phyloP scores from a whole-genome alignment of 2,888 invertebrate genomes.

The Pollenia amentaria region DNA sequence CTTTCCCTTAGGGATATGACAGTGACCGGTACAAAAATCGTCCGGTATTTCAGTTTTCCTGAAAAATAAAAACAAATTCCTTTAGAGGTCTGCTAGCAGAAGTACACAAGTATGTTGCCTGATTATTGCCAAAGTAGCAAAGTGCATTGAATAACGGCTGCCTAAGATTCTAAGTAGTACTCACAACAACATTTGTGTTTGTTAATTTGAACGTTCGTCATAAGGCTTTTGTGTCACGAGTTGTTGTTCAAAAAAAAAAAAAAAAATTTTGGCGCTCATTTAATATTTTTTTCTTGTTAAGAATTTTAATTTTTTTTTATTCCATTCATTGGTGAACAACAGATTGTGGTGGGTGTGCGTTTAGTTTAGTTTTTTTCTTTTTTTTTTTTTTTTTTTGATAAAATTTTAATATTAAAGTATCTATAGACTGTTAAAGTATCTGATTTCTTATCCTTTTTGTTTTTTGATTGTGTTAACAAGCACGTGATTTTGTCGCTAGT shows the following conservation, averaged over 20 bases:
- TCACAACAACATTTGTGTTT: not conserved
- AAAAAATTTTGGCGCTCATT: slow-evolving; percentile 62
- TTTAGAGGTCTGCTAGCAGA: not conserved
- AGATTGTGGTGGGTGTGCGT: slow-evolving; percentile 69
- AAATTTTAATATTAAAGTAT: slow-evolving; percentile 26
- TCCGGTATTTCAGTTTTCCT: not conserved
- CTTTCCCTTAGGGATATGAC: too few relatives aligned
- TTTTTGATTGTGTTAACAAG: slow-evolving; percentile 51
- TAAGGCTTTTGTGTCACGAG: slow-evolving; percentile 60
- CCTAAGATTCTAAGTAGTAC: not conserved
- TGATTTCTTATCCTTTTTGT: slow-evolving; percentile 68
- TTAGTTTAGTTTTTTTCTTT: not conserved
- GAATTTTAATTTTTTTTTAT: slow-evolving; percentile 18
- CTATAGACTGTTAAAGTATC: slow-evolving; percentile 54
- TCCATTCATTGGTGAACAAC: slow-evolving; percentile 21
- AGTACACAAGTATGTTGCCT: not conserved
- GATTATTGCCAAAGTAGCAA: slow-evolving; percentile 4
- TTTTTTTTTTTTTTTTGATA: slow-evolving; percentile 17
- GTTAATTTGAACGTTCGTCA: slow-evolving; percentile 2
- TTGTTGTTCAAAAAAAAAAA: slow-evolving; percentile 19
- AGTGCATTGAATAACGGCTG: slow-evolving; percentile 61
- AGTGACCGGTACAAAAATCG: too few relatives aligned
- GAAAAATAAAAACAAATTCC: not conserved
- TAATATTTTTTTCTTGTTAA: not conserved
- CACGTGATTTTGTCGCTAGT: slow-evolving; percentile 67